Conservation (phyloP, 2,888 invertebrate species). For the Erannis defoliaria region DNA sequence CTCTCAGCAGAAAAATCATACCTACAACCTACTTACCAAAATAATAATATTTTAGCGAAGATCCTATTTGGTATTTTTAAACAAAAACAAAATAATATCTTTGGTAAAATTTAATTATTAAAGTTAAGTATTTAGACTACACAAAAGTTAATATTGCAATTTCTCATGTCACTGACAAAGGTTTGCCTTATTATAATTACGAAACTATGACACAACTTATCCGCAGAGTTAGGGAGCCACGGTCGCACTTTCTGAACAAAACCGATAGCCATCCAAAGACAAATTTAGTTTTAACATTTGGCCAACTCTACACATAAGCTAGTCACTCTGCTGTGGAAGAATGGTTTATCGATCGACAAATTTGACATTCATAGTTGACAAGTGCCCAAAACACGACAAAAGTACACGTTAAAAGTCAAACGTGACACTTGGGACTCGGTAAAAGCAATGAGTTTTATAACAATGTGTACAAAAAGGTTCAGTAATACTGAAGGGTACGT, state of each 20-base stretch:
- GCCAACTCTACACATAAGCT: neutral
- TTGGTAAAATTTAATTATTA: conserved; percentile 75
- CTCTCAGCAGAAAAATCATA: too few species aligned
- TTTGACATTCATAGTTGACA: too few species aligned
- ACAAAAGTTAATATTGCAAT: conserved; percentile 47
- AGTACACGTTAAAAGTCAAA: too few species aligned
- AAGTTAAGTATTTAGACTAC: conserved; percentile 59
- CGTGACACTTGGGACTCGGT: too few species aligned
- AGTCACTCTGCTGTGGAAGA: too few species aligned
- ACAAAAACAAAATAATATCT: conserved; percentile 52
- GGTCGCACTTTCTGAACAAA: neutral
- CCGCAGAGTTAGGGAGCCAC: neutral
- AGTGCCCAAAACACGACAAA: too few species aligned
- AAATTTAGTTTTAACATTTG: neutral
- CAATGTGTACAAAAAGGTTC: too few species aligned
- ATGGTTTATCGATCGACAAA: too few species aligned
- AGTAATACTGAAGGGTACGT: too few species aligned
- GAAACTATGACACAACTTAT: neutral
- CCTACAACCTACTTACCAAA: neutral
- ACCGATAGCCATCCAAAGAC: neutral
- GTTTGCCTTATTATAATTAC: neutral
- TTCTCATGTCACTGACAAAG: neutral
- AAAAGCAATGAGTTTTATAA: too few species aligned
- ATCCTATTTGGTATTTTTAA: neutral
- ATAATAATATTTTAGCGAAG: neutral